Conservation (phyloP, 1,140 invertebrate genomes). For the Bombus ignitus region DNA sequence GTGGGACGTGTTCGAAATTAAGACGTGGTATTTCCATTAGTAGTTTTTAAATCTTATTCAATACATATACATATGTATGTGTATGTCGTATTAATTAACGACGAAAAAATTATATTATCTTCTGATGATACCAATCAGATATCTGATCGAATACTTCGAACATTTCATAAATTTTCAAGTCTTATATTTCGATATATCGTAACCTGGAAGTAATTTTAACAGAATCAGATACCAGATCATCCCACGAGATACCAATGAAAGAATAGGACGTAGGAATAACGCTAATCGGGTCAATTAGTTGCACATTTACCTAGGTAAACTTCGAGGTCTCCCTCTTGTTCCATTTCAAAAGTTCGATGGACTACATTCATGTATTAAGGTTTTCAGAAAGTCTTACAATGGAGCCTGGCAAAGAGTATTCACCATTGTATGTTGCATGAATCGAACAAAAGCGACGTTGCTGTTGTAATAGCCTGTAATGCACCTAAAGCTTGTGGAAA, state of each 20-base stretch:
- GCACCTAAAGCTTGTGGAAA: neutral
- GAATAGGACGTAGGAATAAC: neutral
- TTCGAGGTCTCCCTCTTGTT: neutral
- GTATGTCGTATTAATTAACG: too few species aligned
- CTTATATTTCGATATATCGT: neutral
- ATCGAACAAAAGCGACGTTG: conserved; percentile 22
- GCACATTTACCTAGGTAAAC: conserved; percentile 7
- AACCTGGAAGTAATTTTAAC: neutral
- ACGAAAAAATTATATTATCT: too few species aligned
- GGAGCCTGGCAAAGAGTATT: conserved; percentile 5
- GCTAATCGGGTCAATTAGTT: conserved; percentile 1
- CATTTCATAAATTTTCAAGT: neutral
- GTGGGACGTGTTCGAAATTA: neutral
- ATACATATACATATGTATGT: neutral
- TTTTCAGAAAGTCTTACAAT: conserved; percentile 31
- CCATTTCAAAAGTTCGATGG: conserved; percentile 27
- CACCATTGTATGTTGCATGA: neutral
- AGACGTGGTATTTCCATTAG: neutral
- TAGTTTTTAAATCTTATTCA: neutral
- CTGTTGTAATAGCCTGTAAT: conserved; percentile 4
- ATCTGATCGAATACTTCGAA: neutral
- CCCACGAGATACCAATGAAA: neutral
- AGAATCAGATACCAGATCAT: neutral
- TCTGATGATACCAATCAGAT: neutral
- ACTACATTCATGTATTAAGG: conserved; percentile 11